Percentiles rank a stretch among this genome's conserved stretches.
phyloP scores from a whole-genome alignment of 1,140 invertebrate genomes.

The Drepana arcuata region DNA sequence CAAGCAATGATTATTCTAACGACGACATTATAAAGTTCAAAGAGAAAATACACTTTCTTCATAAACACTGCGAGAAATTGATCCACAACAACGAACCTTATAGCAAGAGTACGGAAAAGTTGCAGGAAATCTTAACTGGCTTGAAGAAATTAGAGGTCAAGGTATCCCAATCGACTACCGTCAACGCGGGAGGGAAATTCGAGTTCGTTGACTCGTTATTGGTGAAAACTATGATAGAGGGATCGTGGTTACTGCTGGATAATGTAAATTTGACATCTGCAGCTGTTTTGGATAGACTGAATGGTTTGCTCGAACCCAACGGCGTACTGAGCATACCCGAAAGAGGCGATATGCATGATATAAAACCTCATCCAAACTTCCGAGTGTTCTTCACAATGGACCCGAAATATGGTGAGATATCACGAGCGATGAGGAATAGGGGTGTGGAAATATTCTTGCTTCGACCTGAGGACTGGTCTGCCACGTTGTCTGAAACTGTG shows the following conservation, averaged over 20 bases:
- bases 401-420: slow-evolving; percentile 95
- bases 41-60: slow-evolving; percentile 59
- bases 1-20: slow-evolving; percentile 61
- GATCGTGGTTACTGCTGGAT: slow-evolving; percentile 94
- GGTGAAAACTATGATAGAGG: slow-evolving; percentile 87
- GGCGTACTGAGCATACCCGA: slow-evolving; percentile 94
- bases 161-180: slow-evolving; percentile 72
- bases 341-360: slow-evolving; percentile 84
- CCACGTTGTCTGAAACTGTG: slow-evolving; percentile 44
- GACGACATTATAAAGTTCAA: slow-evolving; percentile 72
- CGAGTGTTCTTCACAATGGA: slow-evolving; percentile 96
- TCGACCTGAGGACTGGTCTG: slow-evolving; percentile 38
- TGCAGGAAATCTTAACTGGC: slow-evolving; percentile 25
- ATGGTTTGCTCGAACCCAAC: slow-evolving; percentile 94
- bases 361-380: slow-evolving; percentile 93
- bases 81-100: slow-evolving; percentile 19
- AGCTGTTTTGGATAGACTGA: slow-evolving; percentile 96
- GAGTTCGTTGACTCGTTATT: slow-evolving; percentile 98
- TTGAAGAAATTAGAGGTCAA: slow-evolving; percentile 39
- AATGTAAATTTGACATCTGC: slow-evolving; percentile 98
- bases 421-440: slow-evolving; percentile 97
- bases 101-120: slow-evolving; percentile 11
- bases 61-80: slow-evolving; percentile 51
- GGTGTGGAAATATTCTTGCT: slow-evolving; percentile 92
- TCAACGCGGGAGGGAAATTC: slow-evolving; percentile 90